Evolutionary conservation across 2,797 vertebrate species (phyloP).

Genomic region (Buceros bicornis): DNA sequence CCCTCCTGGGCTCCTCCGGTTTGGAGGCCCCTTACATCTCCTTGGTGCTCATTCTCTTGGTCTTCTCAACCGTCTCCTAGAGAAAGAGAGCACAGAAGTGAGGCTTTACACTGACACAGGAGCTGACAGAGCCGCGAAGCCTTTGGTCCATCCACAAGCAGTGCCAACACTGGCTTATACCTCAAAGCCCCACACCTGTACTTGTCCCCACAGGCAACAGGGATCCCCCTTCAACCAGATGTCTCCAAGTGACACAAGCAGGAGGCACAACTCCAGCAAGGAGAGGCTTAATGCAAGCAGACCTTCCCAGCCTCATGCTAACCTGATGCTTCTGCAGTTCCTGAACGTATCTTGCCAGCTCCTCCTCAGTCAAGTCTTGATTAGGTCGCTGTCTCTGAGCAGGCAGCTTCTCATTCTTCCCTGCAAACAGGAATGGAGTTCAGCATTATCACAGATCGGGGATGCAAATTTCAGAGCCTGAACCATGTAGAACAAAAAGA

Average conservation of each 20-base stretch:
- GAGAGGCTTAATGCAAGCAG: neutral
- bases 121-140: neutral
- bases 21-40: slow-evolving; percentile 84
- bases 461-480: neutral
- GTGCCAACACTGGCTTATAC: neutral
- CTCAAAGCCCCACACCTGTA: neutral
- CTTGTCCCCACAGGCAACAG: neutral
- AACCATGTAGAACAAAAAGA: neutral
- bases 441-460: neutral
- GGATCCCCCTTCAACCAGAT: neutral
- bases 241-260: neutral
- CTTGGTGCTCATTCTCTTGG: slow-evolving; percentile 90
- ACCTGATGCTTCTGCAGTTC: slow-evolving; percentile 99
- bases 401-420: slow-evolving; percentile 84
- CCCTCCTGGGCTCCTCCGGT: slow-evolving; percentile 47
- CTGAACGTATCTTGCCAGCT: slow-evolving; percentile 90
- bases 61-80: slow-evolving; percentile 94
- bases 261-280: neutral
- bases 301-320: neutral
- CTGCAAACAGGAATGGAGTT: slow-evolving; percentile 66
- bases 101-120: neutral
- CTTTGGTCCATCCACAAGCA: neutral
- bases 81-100: slow-evolving; percentile 19
- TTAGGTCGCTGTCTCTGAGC: slow-evolving; percentile 67
- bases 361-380: slow-evolving; percentile 91